phyloP scores from a whole-genome alignment of 2,888 invertebrate species.

The Fissipunctia ypsillon region DNA sequence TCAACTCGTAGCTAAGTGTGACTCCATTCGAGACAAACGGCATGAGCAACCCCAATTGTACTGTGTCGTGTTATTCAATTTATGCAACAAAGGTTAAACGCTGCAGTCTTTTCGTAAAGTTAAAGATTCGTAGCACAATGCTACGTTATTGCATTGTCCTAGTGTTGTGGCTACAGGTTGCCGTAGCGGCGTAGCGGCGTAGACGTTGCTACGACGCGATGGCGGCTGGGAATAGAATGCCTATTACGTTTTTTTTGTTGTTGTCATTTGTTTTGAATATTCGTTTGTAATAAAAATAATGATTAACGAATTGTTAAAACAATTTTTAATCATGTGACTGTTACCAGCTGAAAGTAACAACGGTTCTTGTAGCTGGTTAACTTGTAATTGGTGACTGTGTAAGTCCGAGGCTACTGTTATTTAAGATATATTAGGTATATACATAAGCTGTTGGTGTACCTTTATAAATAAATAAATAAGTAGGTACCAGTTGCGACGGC shows the following conservation, averaged over 20 bases:
- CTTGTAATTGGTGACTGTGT: background rate
- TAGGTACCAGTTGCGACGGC: no score
- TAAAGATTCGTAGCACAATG: constrained; percentile 51
- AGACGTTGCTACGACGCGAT: constrained; percentile 42
- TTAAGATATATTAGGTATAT: background rate
- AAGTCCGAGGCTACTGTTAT: background rate
- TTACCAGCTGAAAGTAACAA: background rate
- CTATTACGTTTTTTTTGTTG: background rate
- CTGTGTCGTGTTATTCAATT: constrained; percentile 68
- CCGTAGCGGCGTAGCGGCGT: constrained; percentile 40
- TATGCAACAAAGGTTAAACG: constrained; percentile 42
- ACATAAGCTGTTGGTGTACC: no score
- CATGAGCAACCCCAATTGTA: constrained; percentile 66
- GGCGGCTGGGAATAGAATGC: constrained; percentile 14
- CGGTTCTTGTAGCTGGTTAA: background rate
- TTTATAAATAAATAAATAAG: no score
- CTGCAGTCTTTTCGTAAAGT: constrained; percentile 34
- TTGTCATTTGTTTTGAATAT: background rate
- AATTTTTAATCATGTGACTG: background rate
- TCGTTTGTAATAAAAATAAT: background rate
- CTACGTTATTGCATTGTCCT: constrained; percentile 53
- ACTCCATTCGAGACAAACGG: constrained; percentile 75
- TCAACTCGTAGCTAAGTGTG: constrained; percentile 76
- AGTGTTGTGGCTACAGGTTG: constrained; percentile 33
- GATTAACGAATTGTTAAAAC: background rate